Base-by-base conservation (phyloP, 2,888 invertebrate species). In the Lasioglossum leucozonium region DNA sequence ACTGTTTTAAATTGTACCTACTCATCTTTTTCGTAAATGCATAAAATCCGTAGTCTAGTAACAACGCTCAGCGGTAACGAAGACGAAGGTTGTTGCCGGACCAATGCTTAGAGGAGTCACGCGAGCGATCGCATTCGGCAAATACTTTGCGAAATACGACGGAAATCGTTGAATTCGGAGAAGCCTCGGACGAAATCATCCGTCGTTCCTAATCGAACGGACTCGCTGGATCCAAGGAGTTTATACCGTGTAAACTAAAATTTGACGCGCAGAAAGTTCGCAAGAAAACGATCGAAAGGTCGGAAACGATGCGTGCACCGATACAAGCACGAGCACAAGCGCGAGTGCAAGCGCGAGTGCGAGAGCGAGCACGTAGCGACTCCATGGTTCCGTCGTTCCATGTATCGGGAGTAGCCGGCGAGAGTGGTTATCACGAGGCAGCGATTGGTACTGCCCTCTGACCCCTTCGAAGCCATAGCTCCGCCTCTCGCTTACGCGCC, bases 371-470 rank as follows among this genome's bases (percentile, higher is more conserved):
- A 22, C 10, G 51, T 51, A 51, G 51, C 51, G 51, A 51, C 51
- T 26, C 58, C 58, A 26, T 26, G 58, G 26, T 26, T 58, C 13
- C 58, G 26, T 58, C 26, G 26, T 34, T 72, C 72, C 71, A 42
- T 77, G 30, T 55, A 55, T 72, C 55, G 73, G 74, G 74, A 84
- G 72, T 69, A 81, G 71, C 30, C 51, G 72, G 75, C 84, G 88
- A 80, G 91, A 91, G 90, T 91, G 92, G 89, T 93, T 93, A 93
- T 93, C 93, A 92, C 82, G 88, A 88, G 82, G 87, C 90, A 87
- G 92, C 91, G 93, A 93, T 93, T 93, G 93, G 93, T 89, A 91
- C 86, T 92, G 92, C 90, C 93, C 93, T 93, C 90, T 93, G 92
- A 93, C 93, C 93, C 91, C 90, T 84, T 90, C 69, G 81, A 44